Conservation (phyloP, 2,888 invertebrate genomes). For the Blastobasis adustella region DNA sequence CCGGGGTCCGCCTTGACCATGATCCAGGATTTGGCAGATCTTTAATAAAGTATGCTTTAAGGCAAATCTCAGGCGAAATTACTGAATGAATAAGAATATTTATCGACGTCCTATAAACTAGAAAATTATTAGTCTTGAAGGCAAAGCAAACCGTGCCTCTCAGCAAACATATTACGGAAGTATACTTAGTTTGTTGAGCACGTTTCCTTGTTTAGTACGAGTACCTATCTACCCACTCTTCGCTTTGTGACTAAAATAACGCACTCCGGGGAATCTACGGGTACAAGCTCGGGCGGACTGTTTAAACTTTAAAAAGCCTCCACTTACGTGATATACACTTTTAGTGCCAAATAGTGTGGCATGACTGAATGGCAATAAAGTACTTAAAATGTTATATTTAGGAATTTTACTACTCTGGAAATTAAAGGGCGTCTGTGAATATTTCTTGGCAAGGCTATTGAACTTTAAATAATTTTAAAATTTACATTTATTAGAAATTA, state of each 20-base stretch:
- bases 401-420: too few relatives aligned
- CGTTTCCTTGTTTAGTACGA: neutral
- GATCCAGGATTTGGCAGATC: too few relatives aligned
- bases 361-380: too few relatives aligned
- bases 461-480: too few relatives aligned
- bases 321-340: neutral
- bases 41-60: neutral
- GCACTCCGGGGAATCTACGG: neutral
- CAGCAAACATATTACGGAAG: neutral
- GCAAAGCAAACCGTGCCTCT: neutral
- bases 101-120: too few relatives aligned
- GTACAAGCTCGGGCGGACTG: neutral
- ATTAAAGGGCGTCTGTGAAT: too few relatives aligned
- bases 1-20: too few relatives aligned
- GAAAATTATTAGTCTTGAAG: too few relatives aligned
- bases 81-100: neutral
- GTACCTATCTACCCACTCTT: slow-evolving; percentile 5
- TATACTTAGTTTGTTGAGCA: neutral
- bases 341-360: neutral
- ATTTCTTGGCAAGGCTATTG: too few relatives aligned
- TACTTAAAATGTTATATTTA: too few relatives aligned
- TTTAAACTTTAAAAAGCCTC: neutral
- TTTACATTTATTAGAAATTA: too few relatives aligned
- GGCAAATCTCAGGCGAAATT: slow-evolving; percentile 12
- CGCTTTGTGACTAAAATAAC: slow-evolving; percentile 1